Conservation (phyloP, 2,797 vertebrate species). For the Catamblyrhynchus diadema region DNA sequence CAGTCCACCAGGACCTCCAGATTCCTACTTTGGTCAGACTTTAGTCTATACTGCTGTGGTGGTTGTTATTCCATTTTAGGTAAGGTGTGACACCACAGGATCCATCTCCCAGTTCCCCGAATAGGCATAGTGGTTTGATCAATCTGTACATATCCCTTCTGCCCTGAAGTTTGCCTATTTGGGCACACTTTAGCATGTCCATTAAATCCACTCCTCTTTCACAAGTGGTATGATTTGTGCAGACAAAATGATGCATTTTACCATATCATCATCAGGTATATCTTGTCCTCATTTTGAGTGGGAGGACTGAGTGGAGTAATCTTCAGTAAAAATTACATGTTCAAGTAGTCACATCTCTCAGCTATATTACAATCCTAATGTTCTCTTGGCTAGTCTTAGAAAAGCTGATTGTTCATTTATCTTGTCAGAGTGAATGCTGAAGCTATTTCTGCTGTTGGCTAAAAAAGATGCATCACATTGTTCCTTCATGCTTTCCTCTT, state of each 20-base stretch:
- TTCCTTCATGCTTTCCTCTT: slow-evolving; percentile 10
- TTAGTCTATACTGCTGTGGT: not conserved
- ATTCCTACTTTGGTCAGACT: not conserved
- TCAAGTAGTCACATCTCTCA: not conserved
- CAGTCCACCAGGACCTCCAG: not conserved
- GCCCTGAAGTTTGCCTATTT: not conserved
- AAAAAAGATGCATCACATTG: slow-evolving; percentile 22
- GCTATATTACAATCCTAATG: not conserved
- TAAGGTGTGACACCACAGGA: not conserved
- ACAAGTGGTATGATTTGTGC: not conserved
- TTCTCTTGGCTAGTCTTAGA: slow-evolving; percentile 12
- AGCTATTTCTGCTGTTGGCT: slow-evolving; percentile 43
- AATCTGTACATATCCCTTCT: not conserved
- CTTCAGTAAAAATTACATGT: not conserved
- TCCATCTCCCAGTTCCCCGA: not conserved
- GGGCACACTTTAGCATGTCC: not conserved
- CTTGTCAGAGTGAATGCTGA: slow-evolving; percentile 14
- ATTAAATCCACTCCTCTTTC: not conserved
- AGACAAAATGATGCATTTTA: not conserved
- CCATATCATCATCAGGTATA: not conserved
- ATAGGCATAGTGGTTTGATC: not conserved
- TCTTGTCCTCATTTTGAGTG: not conserved
- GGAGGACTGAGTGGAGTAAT: not conserved
- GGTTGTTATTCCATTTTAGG: not conserved
- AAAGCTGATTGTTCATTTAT: slow-evolving; percentile 44